Conservation (phyloP, 2,113 vertebrate genomes). For the Bagarius yarrelli region DNA sequence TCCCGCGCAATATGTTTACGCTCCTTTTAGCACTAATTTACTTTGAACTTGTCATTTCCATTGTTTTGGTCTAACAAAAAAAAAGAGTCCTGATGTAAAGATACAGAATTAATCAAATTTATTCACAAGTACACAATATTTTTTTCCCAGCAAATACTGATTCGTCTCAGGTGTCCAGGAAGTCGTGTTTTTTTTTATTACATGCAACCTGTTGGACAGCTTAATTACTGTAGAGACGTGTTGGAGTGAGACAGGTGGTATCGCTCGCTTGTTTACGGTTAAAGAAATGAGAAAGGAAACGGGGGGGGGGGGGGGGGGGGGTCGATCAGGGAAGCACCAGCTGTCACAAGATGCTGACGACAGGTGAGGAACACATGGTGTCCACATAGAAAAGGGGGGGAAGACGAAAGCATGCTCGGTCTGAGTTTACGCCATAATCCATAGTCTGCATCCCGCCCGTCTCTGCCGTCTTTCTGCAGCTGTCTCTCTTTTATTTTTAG, state of each 20-base stretch:
- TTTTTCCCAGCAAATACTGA: background rate
- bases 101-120: background rate
- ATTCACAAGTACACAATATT: background rate
- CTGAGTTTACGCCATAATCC: background rate
- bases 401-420: background rate
- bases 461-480: conserved; percentile 51
- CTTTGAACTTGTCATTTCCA: background rate
- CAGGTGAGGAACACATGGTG: conserved; percentile 20
- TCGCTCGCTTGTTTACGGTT: conserved; percentile 4
- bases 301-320: conserved; percentile 6
- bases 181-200: conserved; percentile 4
- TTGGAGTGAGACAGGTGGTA: conserved; percentile 25
- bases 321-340: conserved; percentile 23
- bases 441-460: conserved; percentile 7
- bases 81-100: background rate
- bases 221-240: conserved; percentile 30
- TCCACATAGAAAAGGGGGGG: background rate
- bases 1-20: background rate
- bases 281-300: background rate
- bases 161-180: conserved; percentile 1
- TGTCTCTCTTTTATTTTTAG: conserved; percentile 48
- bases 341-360: conserved; percentile 33
- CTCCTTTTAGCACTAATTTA: background rate
- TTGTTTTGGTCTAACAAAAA: background rate
- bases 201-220: conserved; percentile 13